These are phyloP conservation scores for Epistrophe eligans DNA, from an alignment of 2,888 invertebrate genomes.

Conservation along the genomic window DNA sequence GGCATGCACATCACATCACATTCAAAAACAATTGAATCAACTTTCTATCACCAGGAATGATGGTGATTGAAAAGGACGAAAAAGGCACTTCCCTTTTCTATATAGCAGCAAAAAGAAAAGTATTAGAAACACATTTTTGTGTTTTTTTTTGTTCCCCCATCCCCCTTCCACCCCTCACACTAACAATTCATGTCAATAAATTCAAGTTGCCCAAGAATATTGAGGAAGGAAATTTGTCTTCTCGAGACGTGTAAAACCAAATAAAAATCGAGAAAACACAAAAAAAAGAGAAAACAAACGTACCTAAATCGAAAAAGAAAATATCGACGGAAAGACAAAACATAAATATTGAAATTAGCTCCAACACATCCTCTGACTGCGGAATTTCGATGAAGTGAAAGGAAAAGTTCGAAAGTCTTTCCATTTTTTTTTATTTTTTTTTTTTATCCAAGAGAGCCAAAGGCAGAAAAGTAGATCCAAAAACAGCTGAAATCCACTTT, in stretches of 20 bases:
- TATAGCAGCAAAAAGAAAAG: neutral
- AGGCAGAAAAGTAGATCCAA: conserved; percentile 15
- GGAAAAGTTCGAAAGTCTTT: conserved; percentile 49
- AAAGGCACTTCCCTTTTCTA: conserved; percentile 7
- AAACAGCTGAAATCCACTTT: conserved; percentile 4
- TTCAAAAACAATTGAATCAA: conserved; percentile 75
- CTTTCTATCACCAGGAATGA: conserved; percentile 73
- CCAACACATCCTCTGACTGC: conserved; percentile 48
- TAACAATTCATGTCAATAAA: conserved; percentile 52
- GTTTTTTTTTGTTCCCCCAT: neutral
- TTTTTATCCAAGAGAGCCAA: conserved; percentile 1
- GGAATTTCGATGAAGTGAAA: conserved; percentile 66
- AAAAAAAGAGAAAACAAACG: neutral
- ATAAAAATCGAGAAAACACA: neutral
- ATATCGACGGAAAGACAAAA: conserved; percentile 30
- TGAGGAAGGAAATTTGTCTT: conserved; percentile 60
- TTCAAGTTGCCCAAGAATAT: conserved; percentile 60
- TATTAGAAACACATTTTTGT: conserved; percentile 24
- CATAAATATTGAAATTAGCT: conserved; percentile 74
- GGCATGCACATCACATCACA: conserved; percentile 71
- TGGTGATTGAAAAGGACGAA: conserved; percentile 75
- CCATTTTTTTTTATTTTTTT: conserved; percentile 29
- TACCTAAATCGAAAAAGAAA: conserved; percentile 34
- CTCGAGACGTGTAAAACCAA: conserved; percentile 25
- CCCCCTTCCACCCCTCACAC: neutral